Base-by-base conservation (phyloP, 2,797 vertebrate genomes). In the Gila robusta region DNA sequence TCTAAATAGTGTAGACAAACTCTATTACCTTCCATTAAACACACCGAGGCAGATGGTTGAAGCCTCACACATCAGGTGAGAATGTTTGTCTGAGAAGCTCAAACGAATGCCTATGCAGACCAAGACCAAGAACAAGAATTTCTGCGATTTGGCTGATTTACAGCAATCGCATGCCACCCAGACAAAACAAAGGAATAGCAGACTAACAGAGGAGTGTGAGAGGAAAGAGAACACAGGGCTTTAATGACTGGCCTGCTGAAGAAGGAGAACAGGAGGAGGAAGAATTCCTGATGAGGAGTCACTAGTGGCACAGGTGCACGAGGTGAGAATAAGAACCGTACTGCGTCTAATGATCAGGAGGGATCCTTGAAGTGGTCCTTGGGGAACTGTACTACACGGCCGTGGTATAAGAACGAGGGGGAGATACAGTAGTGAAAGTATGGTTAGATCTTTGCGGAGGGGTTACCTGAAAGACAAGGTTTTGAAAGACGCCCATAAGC, bases 301-400 rank as follows among this genome's bases (percentile, higher is more conserved):
- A 88, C 79, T 88, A 71, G 84, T 87, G 83, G 88, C 81, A 90
- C 91, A 92, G 92, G 92, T 93, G 91, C 85, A 88, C 87, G 89
- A 90, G 91, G 91, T 92, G 91, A 92, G 89, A 91, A 89, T 79
- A 54, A 88, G 90, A 92, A 87, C 67, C 32, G 52, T 89, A 89
- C 82, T 90, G 90, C 87, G 86, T 79, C 89, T 91, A 91, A 91
- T 90, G 91, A 94, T 94, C 91, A 91, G 88, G 91, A 85, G 88
- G 83, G 88, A 89, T 88, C 92, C 92, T 94, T 93, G 91, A 94
- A 94, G 91, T 91, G 83, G 37, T 93, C 93, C 91, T 87, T 56
- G 17, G 89, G 91, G 91, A 93, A 86, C 81, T 23, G 84, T 81
- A 79, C 78, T 85, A 90, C 90, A 91, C 87, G 37, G 84, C 35